Percentiles rank a stretch among this genome's conserved stretches.
phyloP scores from a whole-genome alignment of 2,888 invertebrate species.

The Sphinx pinastri region DNA sequence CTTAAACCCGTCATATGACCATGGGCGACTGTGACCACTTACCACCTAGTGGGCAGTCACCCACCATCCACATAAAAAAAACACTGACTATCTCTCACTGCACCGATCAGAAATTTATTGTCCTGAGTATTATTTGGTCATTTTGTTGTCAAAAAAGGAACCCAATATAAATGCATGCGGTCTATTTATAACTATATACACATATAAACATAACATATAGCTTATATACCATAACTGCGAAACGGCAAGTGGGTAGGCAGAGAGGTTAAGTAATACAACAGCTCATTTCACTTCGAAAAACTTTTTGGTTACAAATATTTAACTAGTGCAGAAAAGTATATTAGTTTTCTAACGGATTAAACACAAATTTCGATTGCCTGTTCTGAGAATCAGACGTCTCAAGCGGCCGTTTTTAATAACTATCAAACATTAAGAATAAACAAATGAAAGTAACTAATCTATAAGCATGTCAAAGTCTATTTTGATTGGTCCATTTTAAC shows the following conservation, averaged over 20 bases:
- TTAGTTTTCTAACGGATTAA: no score
- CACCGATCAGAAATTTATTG: background rate
- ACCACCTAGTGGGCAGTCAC: no score
- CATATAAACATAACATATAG: conserved; percentile 1
- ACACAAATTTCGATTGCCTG: no score
- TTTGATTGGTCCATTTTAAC: no score
- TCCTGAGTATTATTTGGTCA: conserved; percentile 25
- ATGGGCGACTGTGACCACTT: no score
- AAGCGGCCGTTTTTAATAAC: no score
- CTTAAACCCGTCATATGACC: no score
- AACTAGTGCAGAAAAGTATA: background rate
- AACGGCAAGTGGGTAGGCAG: background rate
- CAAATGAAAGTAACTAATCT: no score
- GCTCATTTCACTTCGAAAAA: background rate
- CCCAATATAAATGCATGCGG: conserved; percentile 30
- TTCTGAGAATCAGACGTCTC: background rate
- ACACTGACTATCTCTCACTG: background rate
- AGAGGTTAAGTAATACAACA: background rate
- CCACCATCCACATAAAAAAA: no score
- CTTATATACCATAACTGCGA: background rate
- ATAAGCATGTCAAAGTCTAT: no score
- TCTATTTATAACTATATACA: conserved; percentile 7
- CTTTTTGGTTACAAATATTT: background rate
- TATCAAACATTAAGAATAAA: no score
- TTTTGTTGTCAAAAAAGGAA: conserved; percentile 19